Base-by-base conservation (phyloP, 2,797 vertebrate species). In the Melanotaenia trifasciata region DNA sequence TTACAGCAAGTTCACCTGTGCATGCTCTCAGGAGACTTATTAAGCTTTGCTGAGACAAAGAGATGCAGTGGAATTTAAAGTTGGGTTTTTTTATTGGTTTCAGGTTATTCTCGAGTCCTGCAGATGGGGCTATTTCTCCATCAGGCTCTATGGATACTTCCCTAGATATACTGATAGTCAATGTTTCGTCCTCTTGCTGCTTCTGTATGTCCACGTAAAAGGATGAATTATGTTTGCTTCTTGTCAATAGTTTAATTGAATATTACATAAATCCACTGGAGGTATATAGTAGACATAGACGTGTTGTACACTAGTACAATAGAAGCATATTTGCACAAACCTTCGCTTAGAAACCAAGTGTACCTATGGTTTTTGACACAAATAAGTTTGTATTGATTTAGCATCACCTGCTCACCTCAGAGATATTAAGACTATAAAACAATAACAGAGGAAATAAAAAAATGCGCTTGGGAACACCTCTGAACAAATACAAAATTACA, bases 91-190 rank as follows among this genome's bases (percentile, higher is more conserved):
- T 24, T 22, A 30, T 71, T 32, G 2, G 3, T 13, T 40, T 59
- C 16, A 40, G 78, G 58, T 67, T 11, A 9, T 51, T n/a, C 20
- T 63, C 14, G 9, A 10, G 32, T 73, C 88, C 92, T 90, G 69
- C 81, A 91, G 90, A 87, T 89, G 92, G 90, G 64, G 93, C 89
- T 94, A 82, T 92, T 91, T 93, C 84, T 86, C 92, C 50, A 72
- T 70, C 62, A 58, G 73, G 70, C 32, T 32, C 6, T 12, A 69
- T 26, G 62, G 28, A 66, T 64, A 57, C 16, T 51, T 50, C 69
- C 22, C 7, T 0, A 14, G 10, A 73, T 50, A 10, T 69, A 30
- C 50, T 40, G 12, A 28, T 30, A 30, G 58, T 26, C 20, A 53
- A 65, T 64, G 58, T 38, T 45, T 72, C 59, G 67, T 78, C 64